Base-by-base conservation (phyloP, 2,797 vertebrate genomes). In the Lepidocolaptes lacrymiger region DNA sequence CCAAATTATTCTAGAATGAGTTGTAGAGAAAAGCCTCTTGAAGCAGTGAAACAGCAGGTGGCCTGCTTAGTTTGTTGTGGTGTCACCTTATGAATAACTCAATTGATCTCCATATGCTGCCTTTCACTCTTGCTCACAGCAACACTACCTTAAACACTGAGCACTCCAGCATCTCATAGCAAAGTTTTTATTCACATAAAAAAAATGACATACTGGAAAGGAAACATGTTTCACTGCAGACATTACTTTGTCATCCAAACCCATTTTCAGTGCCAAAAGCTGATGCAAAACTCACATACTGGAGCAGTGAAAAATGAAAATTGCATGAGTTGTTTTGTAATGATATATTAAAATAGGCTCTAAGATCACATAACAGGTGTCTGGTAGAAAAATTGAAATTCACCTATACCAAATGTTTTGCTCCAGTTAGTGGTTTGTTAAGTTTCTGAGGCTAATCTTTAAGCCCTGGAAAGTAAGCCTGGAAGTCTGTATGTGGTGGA, bases 101-200 rank as follows among this genome's bases (percentile, higher is more conserved):
- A 91, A 58, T 95, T 96, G 94, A 94, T 97, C 92, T 96, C 96
- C 85, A 82, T 89, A 95, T 96, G 94, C 67, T 96, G 90, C 93
- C 41, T 72, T 88, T 97, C 92, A 85, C 84, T 97, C 67, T 95
- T 95, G 58, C 78, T 93, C 71, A 83, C 82, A 95, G 84, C 69
- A 88, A 82, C 88, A 43, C 67, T 94, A 90, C 96, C 91, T 96
- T 95, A 92, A 94, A 75, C 69, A 76, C 39, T 46, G 66, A 96
- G 56, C 75, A 68, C 52, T 77, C 71, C 43, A 68, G 73, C 67
- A 76, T 91, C 61, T 91, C 55, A 95, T 86, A 88, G 74, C 19
- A 78, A 92, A 93, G 81, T 49, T 89, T 97, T 94, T 94, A 89
- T 43, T 93, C 85, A 83, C 44, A 44, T 61, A 67, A 84, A 83